A percentile compares a stretch with the other conserved stretches of the same genome.
phyloP scores from a whole-genome alignment of 2,113 vertebrate species.

The Scortum barcoo region DNA sequence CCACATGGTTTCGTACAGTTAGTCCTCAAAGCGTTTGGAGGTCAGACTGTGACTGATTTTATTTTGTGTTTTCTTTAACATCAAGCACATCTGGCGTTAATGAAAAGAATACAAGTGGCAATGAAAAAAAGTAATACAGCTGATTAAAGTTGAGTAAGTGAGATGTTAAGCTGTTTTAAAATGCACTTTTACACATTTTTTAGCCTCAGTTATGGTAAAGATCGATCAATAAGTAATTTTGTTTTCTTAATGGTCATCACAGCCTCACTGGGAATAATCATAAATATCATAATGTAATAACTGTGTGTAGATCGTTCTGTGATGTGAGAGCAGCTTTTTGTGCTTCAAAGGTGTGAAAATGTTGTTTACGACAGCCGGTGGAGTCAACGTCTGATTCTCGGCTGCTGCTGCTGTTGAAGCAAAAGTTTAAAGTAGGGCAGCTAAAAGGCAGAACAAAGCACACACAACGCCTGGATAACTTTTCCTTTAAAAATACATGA shows the following conservation, averaged over 20 bases:
- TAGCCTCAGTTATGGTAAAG: too few relatives aligned
- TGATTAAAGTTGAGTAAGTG: too few relatives aligned
- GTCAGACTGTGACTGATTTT: too few relatives aligned
- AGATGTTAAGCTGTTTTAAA: too few relatives aligned
- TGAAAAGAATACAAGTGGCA: too few relatives aligned
- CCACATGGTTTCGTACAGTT: neutral
- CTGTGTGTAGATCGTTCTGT: neutral
- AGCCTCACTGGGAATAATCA: neutral
- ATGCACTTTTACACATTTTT: too few relatives aligned
- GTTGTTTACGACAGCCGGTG: slow-evolving; percentile 18
- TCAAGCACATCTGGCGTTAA: too few relatives aligned
- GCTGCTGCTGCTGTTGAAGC: slow-evolving; percentile 22
- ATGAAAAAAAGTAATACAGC: too few relatives aligned
- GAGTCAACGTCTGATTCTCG: slow-evolving; percentile 8
- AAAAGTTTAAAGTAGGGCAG: slow-evolving; percentile 69
- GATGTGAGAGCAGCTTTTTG: neutral
- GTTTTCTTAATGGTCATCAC: neutral
- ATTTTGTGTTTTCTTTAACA: neutral
- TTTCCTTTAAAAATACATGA: slow-evolving; percentile 73
- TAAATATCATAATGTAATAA: neutral
- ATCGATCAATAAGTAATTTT: too few relatives aligned
- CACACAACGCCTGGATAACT: slow-evolving; percentile 44
- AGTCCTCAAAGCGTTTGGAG: neutral
- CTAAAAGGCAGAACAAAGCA: slow-evolving; percentile 66
- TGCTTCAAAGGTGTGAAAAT: slow-evolving; percentile 48